phyloP scores from a whole-genome alignment of 2,113 vertebrate genomes.

The Passer domesticus region DNA sequence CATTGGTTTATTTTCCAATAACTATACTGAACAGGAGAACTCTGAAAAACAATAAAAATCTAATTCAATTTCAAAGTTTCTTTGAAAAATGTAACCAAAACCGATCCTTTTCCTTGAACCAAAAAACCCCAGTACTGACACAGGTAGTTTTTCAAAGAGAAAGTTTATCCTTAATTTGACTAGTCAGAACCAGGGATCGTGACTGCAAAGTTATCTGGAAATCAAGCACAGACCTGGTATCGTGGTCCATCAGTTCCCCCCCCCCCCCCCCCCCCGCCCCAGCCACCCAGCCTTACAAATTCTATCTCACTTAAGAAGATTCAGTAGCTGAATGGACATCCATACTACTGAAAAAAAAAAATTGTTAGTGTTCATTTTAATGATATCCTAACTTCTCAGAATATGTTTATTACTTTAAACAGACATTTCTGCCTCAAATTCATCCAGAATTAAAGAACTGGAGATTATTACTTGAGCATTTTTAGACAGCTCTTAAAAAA shows the following conservation, averaged over 20 bases:
- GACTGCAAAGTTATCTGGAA: background rate
- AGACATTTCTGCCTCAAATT: background rate
- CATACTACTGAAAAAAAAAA: background rate
- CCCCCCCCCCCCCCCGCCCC: background rate
- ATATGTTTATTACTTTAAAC: background rate
- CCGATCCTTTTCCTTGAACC: background rate
- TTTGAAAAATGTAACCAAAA: background rate
- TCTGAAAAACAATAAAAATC: background rate
- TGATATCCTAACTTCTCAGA: background rate
- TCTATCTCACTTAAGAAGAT: background rate
- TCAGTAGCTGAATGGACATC: background rate
- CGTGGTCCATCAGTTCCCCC: background rate
- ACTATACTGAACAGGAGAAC: background rate
- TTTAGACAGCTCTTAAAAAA: background rate
- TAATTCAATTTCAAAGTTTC: background rate
- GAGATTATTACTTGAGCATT: background rate
- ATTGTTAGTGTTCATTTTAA: background rate
- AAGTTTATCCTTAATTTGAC: background rate
- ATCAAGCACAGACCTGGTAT: background rate
- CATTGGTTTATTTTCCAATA: background rate
- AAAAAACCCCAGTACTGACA: background rate
- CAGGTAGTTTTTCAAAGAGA: background rate
- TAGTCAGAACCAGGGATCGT: background rate
- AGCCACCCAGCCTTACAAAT: background rate
- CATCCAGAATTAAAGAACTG: background rate